phyloP scores from a whole-genome alignment of 2,888 invertebrate species.

The Agrenia bidenticulata region DNA sequence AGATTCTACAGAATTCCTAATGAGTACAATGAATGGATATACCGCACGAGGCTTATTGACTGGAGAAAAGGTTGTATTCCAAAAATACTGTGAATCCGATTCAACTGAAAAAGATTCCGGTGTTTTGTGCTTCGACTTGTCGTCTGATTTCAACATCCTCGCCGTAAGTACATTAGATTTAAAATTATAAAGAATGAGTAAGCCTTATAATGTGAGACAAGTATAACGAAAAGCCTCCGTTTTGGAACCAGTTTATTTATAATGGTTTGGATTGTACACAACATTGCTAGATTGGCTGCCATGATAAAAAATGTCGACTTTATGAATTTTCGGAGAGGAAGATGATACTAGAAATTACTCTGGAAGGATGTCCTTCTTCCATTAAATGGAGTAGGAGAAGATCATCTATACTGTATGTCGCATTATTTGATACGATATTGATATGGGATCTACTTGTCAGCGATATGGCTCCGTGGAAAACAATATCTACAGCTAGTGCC shows the following conservation, averaged over 20 bases:
- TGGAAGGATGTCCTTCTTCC: constrained; percentile 25
- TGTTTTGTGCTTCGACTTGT: constrained; percentile 27
- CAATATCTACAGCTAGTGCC: constrained; percentile 30
- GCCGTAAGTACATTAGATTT: constrained; percentile 17
- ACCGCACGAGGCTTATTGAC: constrained; percentile 16
- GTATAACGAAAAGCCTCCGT: neutral
- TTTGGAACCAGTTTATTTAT: too few species aligned
- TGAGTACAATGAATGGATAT: constrained; percentile 35
- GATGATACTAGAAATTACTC: constrained; percentile 33
- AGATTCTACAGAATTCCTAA: constrained; percentile 21
- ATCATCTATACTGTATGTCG: constrained; percentile 42
- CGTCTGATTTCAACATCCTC: constrained; percentile 23
- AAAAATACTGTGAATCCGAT: constrained; percentile 25
- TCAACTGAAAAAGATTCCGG: constrained; percentile 16
- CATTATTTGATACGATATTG: constrained; percentile 35
- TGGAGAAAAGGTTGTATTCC: constrained; percentile 7
- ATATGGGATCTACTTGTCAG: constrained; percentile 45
- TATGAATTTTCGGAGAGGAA: constrained; percentile 41
- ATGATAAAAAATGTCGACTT: constrained; percentile 43
- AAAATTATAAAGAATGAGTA: neutral
- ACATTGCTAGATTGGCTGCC: constrained; percentile 32
- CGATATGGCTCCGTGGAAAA: constrained; percentile 46
- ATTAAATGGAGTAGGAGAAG: constrained; percentile 44
- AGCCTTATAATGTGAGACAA: neutral
- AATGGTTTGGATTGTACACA: neutral